Base-by-base conservation (phyloP, 53 echinoderm and acorn worm genomes). In the Holothuria leucospilota region DNA sequence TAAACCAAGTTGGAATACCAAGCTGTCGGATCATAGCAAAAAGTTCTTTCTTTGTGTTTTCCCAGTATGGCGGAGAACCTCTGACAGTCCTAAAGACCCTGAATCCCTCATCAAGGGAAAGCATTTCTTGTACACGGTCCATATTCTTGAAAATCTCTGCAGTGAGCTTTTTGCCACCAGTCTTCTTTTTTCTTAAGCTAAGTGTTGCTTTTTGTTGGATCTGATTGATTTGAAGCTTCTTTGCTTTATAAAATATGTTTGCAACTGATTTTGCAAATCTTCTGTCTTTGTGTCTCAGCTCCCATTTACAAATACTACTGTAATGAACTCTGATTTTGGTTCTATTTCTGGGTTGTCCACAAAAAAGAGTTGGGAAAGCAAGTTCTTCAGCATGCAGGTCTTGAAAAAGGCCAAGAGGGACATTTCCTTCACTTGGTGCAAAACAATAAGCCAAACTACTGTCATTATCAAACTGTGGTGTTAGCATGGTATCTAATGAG, bases 11-110 rank as follows among this genome's bases (percentile, higher is more conserved):
- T 58, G 92, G 92, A 49, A 92, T 85, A 40, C 93, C 89, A 0
- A 92, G 39, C 61, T 92, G 89, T 3, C 89, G 65, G 15, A 93
- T 87, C 93, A 93, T 93, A 12, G 90, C 87, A 84, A 93, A 87
- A 6, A 93, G 79, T 40, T 92, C 87, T 63, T 82, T 88, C 63
- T 88, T 89, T 69, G 87, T 20, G 78, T 61, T 41, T 63, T 89
- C 87, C 89, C 94, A 94, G 72, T 86, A 94, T 51, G 94, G 84
- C 28, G 91, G 94, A 8, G 94, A 86, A 53, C 88, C 94, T 81
- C 94, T 78, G 29, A 91, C 13, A 15, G 39, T 70, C 39, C 75
- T 73, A 49, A 89, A 82, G n/a, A 84, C 59, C 71, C 77, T 84
- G 72, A 62, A 89, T 13, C 89, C 84, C 56, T 89, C 89, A 89